These are phyloP conservation scores for crab-eating macaque (Macaca fascicularis) DNA, from an alignment of 2,113 vertebrate genomes.

Conservation along the genomic window DNA sequence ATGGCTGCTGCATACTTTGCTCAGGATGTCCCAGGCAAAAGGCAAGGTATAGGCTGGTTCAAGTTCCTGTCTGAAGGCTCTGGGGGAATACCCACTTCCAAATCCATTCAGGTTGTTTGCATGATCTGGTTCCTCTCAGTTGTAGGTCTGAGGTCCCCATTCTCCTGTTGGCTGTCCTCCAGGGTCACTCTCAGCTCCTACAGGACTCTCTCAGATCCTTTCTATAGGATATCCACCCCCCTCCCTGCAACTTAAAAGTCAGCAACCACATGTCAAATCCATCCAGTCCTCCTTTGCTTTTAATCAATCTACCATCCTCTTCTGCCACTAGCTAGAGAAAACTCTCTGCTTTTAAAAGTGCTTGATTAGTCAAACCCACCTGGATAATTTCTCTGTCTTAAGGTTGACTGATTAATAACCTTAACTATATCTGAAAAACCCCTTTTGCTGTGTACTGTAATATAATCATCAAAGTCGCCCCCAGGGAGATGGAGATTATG, in stretches of 20 bases:
- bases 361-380: neutral
- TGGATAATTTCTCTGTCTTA: neutral
- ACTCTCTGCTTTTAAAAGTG: neutral
- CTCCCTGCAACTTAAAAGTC: neutral
- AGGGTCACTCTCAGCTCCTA: neutral
- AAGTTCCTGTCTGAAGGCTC: neutral
- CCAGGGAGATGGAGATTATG: neutral
- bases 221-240: neutral
- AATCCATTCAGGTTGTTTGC: neutral
- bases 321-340: neutral
- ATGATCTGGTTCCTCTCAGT: neutral
- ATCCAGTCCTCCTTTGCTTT: neutral
- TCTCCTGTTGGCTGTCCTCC: neutral
- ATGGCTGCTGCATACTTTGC: neutral
- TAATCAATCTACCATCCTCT: neutral
- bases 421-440: neutral
- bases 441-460: neutral
- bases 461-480: neutral
- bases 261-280: neutral
- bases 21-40: neutral
- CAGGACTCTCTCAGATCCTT: neutral
- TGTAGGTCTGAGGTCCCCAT: neutral
- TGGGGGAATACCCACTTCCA: neutral
- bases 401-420: neutral
- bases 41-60: neutral